Evolutionary conservation across 2,888 invertebrate species (phyloP).

Genomic region (Tanypteryx hageni): DNA sequence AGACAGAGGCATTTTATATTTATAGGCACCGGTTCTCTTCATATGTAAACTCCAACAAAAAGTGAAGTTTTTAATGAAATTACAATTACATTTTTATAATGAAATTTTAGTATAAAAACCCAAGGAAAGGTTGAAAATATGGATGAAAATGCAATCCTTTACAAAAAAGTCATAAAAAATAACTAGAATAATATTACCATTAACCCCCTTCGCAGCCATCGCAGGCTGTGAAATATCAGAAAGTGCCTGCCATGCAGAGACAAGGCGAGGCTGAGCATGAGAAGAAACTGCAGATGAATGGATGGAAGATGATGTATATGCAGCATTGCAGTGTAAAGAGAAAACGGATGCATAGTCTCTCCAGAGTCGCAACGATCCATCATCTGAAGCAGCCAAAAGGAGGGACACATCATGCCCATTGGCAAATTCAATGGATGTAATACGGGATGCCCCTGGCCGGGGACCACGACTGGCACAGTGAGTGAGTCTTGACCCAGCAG

Average conservation of each 20-base stretch:
- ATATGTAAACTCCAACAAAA: too few relatives aligned
- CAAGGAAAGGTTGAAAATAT: too few relatives aligned
- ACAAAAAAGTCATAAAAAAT: background rate
- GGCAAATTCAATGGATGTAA: slow-evolving; percentile 90
- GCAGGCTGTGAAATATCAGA: slow-evolving; percentile 79
- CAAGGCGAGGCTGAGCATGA: slow-evolving; percentile 77
- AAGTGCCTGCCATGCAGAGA: slow-evolving; percentile 92
- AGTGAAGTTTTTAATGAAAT: too few relatives aligned
- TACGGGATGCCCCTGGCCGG: slow-evolving; percentile 78
- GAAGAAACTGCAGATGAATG: background rate
- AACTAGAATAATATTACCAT: slow-evolving; percentile 70
- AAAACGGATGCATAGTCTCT: slow-evolving; percentile 73
- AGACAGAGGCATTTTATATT: too few relatives aligned
- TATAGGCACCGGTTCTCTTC: too few relatives aligned
- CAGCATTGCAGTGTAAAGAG: slow-evolving; percentile 69
- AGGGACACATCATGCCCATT: slow-evolving; percentile 90
- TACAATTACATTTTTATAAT: too few relatives aligned
- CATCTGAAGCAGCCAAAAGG: slow-evolving; percentile 86
- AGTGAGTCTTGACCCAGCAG: slow-evolving; percentile 80
- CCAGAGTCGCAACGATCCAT: slow-evolving; percentile 87
- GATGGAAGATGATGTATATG: slow-evolving; percentile 46
- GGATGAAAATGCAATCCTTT: too few relatives aligned
- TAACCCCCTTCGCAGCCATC: slow-evolving; percentile 72
- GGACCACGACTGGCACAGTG: slow-evolving; percentile 78
- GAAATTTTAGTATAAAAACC: too few relatives aligned